Evolutionary conservation across 2,888 invertebrate species (phyloP), one percentile per base, ranked within the genome.

Genomic region (Machimus rusticus): DNA sequence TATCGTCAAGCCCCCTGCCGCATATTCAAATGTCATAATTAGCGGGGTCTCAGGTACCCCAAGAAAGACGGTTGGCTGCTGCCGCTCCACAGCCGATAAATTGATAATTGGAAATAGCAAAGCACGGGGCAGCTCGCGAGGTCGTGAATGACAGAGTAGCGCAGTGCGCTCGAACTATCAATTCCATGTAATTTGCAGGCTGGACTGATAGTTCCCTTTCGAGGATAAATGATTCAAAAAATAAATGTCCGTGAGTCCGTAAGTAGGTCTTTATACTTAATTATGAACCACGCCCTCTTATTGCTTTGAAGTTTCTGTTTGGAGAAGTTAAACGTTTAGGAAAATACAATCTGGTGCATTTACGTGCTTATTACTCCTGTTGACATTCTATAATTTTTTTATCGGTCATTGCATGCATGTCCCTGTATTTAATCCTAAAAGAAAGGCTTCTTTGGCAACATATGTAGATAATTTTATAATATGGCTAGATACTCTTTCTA

Each of bases 11-110:
- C 84, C n/a, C 14, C 34, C 57, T 19, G 51, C 37, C 5, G 66
- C 74, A 84, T 46, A 84, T 84, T 84, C 84, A 84, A 84, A 84
- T 84, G 84, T 84, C 84, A 84, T 84, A 84, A 84, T 84, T 84
- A 84, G 39, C 28, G 5, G 34, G 66, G 12, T 31, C n/a, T 12
- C 14, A 4, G 14, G 43, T 74, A 74, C 66, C 16, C 23, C 43
- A 19, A 66, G 19, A 37, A 34, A 2, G 19, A 19, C 39, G 16
- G 82, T 5, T 66, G 14, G 14, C 16, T 51, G 34, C 9, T 14
- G n/a, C 3, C 57, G 37, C 57, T 51, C 16, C 28, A 19, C 31
- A 37, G 23, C 43, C 84, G 84, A 84, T 84, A 84, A 84, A 66
- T 74, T 84, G 84, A 84, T 84, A 84, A 84, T 84, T 84, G 74